Percentiles rank a stretch among this genome's conserved stretches.
Conservation (phyloP, 2,888 invertebrate genomes). For the Cerastis leucographa region DNA sequence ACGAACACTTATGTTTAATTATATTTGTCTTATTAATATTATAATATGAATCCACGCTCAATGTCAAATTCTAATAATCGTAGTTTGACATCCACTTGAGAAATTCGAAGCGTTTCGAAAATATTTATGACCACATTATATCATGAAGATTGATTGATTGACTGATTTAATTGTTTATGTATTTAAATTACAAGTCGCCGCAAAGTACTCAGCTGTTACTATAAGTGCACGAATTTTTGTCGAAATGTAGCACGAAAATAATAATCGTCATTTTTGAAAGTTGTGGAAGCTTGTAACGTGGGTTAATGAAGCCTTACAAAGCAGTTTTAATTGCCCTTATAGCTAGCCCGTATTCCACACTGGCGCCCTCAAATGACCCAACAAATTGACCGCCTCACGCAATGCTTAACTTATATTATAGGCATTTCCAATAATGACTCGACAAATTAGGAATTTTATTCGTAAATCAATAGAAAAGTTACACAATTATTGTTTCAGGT, state of each 20-base stretch:
- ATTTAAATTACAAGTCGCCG: constrained; percentile 8
- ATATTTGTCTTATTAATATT: constrained; percentile 10
- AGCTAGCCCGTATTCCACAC: constrained; percentile 83
- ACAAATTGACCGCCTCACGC: constrained; percentile 89
- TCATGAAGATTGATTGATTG: constrained; percentile 33
- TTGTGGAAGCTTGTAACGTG: constrained; percentile 66
- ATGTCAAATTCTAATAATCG: constrained; percentile 27
- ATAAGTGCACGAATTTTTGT: constrained; percentile 27
- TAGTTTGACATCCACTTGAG: constrained; percentile 18
- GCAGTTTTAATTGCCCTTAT: constrained; percentile 86
- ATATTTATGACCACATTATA: constrained; percentile 39
- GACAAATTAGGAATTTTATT: constrained; percentile 52
- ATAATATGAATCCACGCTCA: neutral
- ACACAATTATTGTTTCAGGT: constrained; percentile 32
- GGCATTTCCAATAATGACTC: constrained; percentile 69
- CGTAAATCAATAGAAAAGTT: constrained; percentile 47
- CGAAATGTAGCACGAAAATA: constrained; percentile 46
- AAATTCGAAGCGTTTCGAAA: constrained; percentile 25
- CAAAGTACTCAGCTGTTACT: constrained; percentile 21
- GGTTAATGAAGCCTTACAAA: constrained; percentile 84
- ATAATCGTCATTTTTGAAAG: constrained; percentile 56
- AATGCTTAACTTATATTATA: constrained; percentile 77
- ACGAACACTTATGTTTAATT: neutral
- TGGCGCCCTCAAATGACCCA: constrained; percentile 85
- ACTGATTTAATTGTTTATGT: constrained; percentile 26